Conservation (phyloP, 2,888 invertebrate species). For the Mylabris sibirica region DNA sequence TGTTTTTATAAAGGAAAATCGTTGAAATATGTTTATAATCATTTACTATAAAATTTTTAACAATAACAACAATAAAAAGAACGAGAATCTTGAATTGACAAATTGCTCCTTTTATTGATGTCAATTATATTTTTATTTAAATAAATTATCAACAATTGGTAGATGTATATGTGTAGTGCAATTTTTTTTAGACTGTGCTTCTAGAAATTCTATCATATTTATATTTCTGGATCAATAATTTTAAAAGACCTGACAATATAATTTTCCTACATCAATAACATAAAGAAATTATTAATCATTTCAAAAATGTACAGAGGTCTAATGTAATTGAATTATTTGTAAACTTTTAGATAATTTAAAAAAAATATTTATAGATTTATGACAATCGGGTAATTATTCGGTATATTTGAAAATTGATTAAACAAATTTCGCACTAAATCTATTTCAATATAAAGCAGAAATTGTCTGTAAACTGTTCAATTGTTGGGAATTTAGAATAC, state of each 20-base stretch:
- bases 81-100: conserved; percentile 28
- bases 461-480: too few relatives aligned
- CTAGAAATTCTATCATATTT: conserved; percentile 1
- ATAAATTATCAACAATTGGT: conserved; percentile 33
- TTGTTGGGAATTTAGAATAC: too few relatives aligned
- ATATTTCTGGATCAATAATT: background rate
- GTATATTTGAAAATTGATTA: too few relatives aligned
- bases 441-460: too few relatives aligned
- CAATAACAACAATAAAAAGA: background rate
- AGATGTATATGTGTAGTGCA: conserved; percentile 20
- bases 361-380: too few relatives aligned
- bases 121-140: conserved; percentile 43
- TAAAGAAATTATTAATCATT: background rate
- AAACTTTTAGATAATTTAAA: background rate
- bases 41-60: conserved; percentile 2
- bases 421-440: too few relatives aligned
- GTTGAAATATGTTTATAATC: background rate
- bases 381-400: too few relatives aligned
- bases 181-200: conserved; percentile 18
- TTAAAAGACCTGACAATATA: too few relatives aligned
- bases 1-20: background rate
- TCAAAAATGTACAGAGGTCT: background rate
- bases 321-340: background rate
- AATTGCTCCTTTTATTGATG: conserved; percentile 42
- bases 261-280: background rate